Evolutionary conservation across 1,140 invertebrate genomes (phyloP).

Genomic region (Acyrthosiphon pisum): DNA sequence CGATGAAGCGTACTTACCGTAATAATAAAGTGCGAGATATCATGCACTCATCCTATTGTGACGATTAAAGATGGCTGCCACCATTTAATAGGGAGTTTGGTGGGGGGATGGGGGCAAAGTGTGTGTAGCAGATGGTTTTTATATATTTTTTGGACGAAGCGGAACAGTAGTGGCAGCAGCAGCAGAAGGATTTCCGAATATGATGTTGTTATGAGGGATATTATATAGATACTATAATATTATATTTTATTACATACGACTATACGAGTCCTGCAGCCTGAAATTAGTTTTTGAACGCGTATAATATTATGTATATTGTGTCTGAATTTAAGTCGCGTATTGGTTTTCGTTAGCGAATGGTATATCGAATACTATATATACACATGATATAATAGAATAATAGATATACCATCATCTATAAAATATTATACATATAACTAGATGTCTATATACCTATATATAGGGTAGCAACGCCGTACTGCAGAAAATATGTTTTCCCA

Average conservation of each 20-base stretch:
- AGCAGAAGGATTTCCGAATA: conserved; percentile 33
- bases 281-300: neutral
- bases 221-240: neutral
- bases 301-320: neutral
- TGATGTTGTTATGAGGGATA: neutral
- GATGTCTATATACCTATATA: too few relatives aligned
- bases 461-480: too few relatives aligned
- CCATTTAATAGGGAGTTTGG: conserved; percentile 42
- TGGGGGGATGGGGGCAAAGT: neutral
- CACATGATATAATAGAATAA: too few relatives aligned
- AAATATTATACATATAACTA: neutral
- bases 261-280: neutral
- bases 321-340: neutral
- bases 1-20: conserved; percentile 55
- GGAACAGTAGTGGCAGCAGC: neutral
- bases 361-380: neutral
- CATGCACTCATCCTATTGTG: conserved; percentile 58
- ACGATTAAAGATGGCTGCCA: conserved; percentile 59
- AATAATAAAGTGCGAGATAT: conserved; percentile 57
- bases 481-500: neutral
- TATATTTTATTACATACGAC: neutral
- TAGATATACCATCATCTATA: neutral
- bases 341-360: neutral
- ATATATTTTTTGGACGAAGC: conserved; percentile 17
- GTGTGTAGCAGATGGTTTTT: conserved; percentile 39